Base-by-base conservation (phyloP, 2,113 vertebrate genomes). In the Corvus hawaiiensis region DNA sequence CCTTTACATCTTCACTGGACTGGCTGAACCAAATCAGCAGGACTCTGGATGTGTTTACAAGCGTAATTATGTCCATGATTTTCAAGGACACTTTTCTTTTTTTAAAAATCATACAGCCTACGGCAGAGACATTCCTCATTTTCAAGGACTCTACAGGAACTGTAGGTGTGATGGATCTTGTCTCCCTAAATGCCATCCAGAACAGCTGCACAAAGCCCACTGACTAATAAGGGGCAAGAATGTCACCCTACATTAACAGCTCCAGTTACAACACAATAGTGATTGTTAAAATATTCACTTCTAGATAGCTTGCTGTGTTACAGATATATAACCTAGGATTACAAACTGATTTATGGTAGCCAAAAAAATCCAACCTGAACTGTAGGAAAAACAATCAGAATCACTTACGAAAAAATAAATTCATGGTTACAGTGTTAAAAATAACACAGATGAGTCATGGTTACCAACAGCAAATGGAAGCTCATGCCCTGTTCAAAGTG, bases 201-300 rank as follows among this genome's bases (percentile, higher is more conserved):
- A 92, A 93, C 95, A 97, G 93, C 95, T 97, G 95, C 92, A 95
- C 55, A 87, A 94, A 95, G 59, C 73, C 32, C 16, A 66, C 24
- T 78, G 89, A 82, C 80, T 89, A 76, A 79, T 49, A 67, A 37
- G 54, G 72, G 56, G 67, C 66, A 80, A 84, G 69, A 90, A 93
- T 80, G 71, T 90, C 83, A 89, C 56, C 72, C 59, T 43, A 28
- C 69, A 54, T 62, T 79, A 85, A 62, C 72, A 97, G 87, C 78
- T 97, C 59, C 19, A 66, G 22, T 89, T 94, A 95, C 61, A 89
- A 79, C 35, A 90, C 41, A 86, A 82, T 3, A 68, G 64, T 1
- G 0, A 71, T 10, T 48, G 35, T 35, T 64, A 68, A 90, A 94
- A 93, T 56, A 94, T 7, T 88, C 41, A 28, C 32, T 78, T 84